Base-by-base conservation (phyloP, 2,113 vertebrate species). In the Rhinoptilus africanus region DNA sequence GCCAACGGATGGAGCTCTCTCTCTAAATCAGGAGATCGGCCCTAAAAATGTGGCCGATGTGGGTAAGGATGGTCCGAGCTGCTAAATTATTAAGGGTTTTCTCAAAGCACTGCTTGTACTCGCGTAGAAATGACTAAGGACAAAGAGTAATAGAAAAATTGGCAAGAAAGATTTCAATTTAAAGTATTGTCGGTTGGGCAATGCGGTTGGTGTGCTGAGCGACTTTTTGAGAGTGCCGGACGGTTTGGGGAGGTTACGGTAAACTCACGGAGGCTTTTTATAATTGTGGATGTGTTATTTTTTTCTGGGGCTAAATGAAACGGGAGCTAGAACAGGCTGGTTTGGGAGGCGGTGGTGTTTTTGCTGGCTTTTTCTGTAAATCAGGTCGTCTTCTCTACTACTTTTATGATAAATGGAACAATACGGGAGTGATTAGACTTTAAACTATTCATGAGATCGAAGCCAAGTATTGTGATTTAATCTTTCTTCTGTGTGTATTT, bases 301-400 rank as follows among this genome's bases (percentile, higher is more conserved):
- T 23, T 43, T 71, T 47, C 50, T 54, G 74, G 18, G 27, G 15
- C 39, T 78, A 81, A 81, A 37, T 59, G 67, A 57, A 85, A 28
- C 1, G 1, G 77, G 53, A 82, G 73, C 48, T 80, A 17, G 84
- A 76, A 80, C 77, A 82, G 75, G 41, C 83, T 90, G 86, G 67
- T 75, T 88, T 60, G 53, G 62, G 81, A 79, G 79, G 73, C 72
- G 63, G 32, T 89, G 91, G 68, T 76, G 47, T 32, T 78, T 81
- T 89, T 81, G 53, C 39, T 80, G 74, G 63, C 62, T 96, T n/a
- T 50, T 84, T 92, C 82, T 35, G 66, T 95, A 92, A 96, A 91
- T 86, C 69, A 54, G 73, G 87, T 89, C 6, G 5, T 50, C 50
- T 85, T 75, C 83, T 86, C 74, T 57, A 76, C 67, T 88, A 43